phyloP scores from a whole-genome alignment of 2,113 vertebrate genomes.

The Australoheros scitulus region DNA sequence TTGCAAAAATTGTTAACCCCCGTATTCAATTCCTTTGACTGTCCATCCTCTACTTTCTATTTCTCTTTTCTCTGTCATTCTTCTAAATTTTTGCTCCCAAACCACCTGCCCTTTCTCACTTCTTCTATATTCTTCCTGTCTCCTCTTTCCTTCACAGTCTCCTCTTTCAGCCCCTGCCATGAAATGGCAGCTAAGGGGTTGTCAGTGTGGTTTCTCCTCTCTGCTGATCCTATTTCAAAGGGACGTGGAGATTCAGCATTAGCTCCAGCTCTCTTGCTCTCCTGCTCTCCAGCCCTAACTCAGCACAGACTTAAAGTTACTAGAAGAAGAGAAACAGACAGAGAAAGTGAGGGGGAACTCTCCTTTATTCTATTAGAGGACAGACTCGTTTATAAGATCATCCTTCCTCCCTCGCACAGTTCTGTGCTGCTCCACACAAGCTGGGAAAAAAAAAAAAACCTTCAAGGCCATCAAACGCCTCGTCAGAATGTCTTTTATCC shows the following conservation, averaged over 20 bases:
- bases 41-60: conserved; percentile 21
- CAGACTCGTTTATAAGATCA: conserved; percentile 72
- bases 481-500: conserved; percentile 62
- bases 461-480: conserved; percentile 65
- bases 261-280: conserved; percentile 70
- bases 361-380: conserved; percentile 74
- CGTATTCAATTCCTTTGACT: conserved; percentile 37
- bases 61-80: conserved; percentile 31
- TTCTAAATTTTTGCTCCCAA: conserved; percentile 21
- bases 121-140: conserved; percentile 28
- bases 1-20: conserved; percentile 42
- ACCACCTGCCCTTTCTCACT: conserved; percentile 20
- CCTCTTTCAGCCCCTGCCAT: conserved; percentile 69
- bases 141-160: conserved; percentile 47
- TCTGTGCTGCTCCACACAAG: conserved; percentile 34
- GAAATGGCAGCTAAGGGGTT: conserved; percentile 76
- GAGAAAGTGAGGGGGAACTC: conserved; percentile 48
- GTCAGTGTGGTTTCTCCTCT: conserved; percentile 76
- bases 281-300: conserved; percentile 66
- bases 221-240: conserved; percentile 81
- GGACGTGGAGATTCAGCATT: conserved; percentile 75
- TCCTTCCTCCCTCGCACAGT: conserved; percentile 42
- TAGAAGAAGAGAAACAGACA: conserved; percentile 57
- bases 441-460: conserved; percentile 15
- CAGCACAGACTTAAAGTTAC: conserved; percentile 66